Conservation (phyloP, 30 jellyfish, hydroid and myxozoan genomes). For the Cassiopea xamachana region DNA sequence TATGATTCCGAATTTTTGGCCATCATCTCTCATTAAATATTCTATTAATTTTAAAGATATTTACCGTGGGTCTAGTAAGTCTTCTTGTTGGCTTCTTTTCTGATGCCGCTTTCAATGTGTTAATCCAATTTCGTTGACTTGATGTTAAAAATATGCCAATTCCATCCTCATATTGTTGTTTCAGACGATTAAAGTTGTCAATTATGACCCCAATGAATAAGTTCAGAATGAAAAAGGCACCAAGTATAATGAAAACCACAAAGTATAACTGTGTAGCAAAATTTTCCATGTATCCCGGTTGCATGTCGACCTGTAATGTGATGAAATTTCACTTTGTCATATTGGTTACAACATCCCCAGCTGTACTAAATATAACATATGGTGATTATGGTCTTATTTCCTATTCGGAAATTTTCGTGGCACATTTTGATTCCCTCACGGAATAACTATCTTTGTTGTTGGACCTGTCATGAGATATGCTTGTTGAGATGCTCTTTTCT, state of each 20-base stretch:
- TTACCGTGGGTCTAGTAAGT: conserved; percentile 92
- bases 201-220: conserved; percentile 97
- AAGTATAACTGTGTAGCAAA: conserved; percentile 82
- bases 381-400: no score
- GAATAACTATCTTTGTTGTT: no score
- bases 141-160: conserved; percentile 90
- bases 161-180: conserved; percentile 99
- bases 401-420: no score
- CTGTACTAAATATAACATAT: no score
- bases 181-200: conserved; percentile 95
- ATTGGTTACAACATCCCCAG: not conserved
- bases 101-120: conserved; percentile 95
- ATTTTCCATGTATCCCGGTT: conserved; percentile 77
- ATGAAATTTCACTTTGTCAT: not conserved
- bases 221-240: conserved; percentile 96
- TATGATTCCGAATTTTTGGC: no score
- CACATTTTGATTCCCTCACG: no score
- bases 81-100: conserved; percentile 94
- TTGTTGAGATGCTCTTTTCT: no score
- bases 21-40: no score
- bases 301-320: conserved; percentile 70
- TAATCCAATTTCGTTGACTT: conserved; percentile 97
- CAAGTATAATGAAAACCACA: conserved; percentile 97
- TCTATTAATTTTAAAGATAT: not conserved
- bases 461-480: no score